Evolutionary conservation across 1,140 invertebrate genomes (phyloP).

Genomic region (Hyles vespertilio): DNA sequence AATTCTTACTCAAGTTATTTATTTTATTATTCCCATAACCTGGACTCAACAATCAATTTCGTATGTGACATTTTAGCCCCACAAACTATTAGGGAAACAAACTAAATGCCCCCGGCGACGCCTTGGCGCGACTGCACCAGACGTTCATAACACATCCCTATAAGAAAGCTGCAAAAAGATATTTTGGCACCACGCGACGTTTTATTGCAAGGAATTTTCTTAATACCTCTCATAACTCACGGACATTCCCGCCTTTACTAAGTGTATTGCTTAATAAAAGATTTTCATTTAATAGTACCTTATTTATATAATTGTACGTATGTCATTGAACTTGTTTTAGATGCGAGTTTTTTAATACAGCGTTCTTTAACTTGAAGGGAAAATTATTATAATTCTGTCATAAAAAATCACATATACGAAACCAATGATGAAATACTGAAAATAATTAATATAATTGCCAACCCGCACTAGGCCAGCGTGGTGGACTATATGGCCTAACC

Average conservation of each 20-base stretch:
- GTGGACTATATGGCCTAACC: too few relatives aligned
- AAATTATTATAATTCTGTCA: too few relatives aligned
- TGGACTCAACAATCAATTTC: too few relatives aligned
- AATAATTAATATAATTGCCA: too few relatives aligned
- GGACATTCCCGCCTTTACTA: too few relatives aligned
- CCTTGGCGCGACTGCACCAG: slow-evolving; percentile 51
- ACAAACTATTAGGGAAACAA: slow-evolving; percentile 22
- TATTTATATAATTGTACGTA: too few relatives aligned
- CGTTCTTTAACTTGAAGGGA: too few relatives aligned
- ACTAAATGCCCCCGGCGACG: slow-evolving; percentile 55
- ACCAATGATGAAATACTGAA: too few relatives aligned
- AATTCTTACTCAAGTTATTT: background rate
- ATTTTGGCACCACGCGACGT: slow-evolving; percentile 49
- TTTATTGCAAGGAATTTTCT: slow-evolving; percentile 18
- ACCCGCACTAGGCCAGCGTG: too few relatives aligned
- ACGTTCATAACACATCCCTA: slow-evolving; percentile 41
- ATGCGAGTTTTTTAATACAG: background rate
- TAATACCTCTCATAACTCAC: background rate
- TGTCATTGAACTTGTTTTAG: background rate
- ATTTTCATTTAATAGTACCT: too few relatives aligned
- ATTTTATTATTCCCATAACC: background rate
- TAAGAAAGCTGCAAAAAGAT: slow-evolving; percentile 50
- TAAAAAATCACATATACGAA: too few relatives aligned
- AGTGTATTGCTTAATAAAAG: too few relatives aligned
- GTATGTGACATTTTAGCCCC: slow-evolving; percentile 38